phyloP scores from a whole-genome alignment of 2,888 invertebrate genomes.

The Drosophila atripex region DNA sequence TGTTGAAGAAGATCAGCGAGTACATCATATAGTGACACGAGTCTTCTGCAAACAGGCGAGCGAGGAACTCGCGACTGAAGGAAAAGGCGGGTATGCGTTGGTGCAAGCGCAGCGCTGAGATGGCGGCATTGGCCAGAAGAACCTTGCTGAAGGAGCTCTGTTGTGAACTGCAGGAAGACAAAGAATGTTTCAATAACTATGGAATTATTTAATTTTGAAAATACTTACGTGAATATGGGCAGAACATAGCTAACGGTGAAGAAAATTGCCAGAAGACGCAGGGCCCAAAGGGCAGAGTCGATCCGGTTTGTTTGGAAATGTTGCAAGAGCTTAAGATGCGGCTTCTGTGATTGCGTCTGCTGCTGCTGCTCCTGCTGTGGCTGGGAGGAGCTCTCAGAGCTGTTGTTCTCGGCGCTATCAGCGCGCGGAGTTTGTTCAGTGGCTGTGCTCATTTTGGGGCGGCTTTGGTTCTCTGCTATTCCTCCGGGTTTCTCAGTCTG shows the following conservation, averaged over 20 bases:
- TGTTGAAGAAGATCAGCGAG: constrained; percentile 96
- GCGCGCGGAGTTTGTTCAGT: constrained; percentile 57
- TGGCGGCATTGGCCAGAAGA: constrained; percentile 95
- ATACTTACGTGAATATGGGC: constrained; percentile 93
- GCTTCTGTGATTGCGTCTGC: constrained; percentile 62
- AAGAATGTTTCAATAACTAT: neutral
- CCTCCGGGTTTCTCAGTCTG: constrained; percentile 25
- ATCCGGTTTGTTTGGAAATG: constrained; percentile 93
- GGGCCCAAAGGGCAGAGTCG: constrained; percentile 93
- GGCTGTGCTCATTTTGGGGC: constrained; percentile 69
- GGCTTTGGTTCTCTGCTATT: constrained; percentile 11
- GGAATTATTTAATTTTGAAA: neutral
- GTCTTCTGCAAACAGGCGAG: constrained; percentile 92
- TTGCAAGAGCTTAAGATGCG: constrained; percentile 85
- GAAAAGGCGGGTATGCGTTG: constrained; percentile 95
- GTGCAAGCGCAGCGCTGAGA: constrained; percentile 96
- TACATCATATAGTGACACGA: constrained; percentile 98
- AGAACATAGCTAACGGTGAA: constrained; percentile 93
- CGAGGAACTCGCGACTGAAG: constrained; percentile 92
- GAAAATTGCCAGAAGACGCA: constrained; percentile 92
- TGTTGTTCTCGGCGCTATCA: constrained; percentile 59
- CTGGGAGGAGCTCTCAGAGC: constrained; percentile 44
- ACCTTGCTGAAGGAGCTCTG: constrained; percentile 95
- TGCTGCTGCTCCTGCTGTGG: constrained; percentile 49
- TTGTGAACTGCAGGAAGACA: constrained; percentile 86